These are phyloP conservation scores for Zaprionus bogoriensis DNA, from an alignment of 2,888 invertebrate genomes.

Conservation along the genomic window DNA sequence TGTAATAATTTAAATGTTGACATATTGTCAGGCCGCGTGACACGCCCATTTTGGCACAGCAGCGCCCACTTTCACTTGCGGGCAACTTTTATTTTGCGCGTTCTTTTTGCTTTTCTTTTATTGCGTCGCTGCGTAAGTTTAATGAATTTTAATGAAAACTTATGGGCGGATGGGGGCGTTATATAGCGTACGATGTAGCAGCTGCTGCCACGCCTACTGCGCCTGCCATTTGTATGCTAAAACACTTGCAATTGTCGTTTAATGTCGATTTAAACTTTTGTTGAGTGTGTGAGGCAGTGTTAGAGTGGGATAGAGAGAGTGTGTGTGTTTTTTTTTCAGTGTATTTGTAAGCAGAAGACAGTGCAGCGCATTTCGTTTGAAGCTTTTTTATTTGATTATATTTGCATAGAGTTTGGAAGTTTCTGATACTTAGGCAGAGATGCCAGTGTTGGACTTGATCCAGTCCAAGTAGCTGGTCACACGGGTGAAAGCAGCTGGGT, in stretches of 20 bases:
- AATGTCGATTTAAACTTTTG: slow-evolving; percentile 61
- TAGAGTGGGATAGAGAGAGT: background rate
- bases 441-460: slow-evolving; percentile 60
- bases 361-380: slow-evolving; percentile 12
- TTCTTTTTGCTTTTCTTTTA: slow-evolving; percentile 34
- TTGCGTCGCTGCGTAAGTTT: slow-evolving; percentile 59
- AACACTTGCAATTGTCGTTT: slow-evolving; percentile 53
- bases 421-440: slow-evolving; percentile 33
- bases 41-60: background rate
- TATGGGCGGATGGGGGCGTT: slow-evolving; percentile 39
- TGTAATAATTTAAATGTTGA: slow-evolving; percentile 71
- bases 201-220: slow-evolving; percentile 24
- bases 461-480: slow-evolving; percentile 68
- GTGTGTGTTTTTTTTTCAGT: background rate
- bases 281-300: slow-evolving; percentile 28
- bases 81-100: slow-evolving; percentile 17
- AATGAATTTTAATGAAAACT: slow-evolving; percentile 74
- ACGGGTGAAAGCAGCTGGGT: slow-evolving; percentile 72
- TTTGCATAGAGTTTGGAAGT: slow-evolving; percentile 20
- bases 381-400: slow-evolving; percentile 25
- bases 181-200: slow-evolving; percentile 19
- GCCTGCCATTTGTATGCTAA: slow-evolving; percentile 22
- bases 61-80: slow-evolving; percentile 40
- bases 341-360: background rate
- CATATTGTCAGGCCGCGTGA: slow-evolving; percentile 58